phyloP scores from a whole-genome alignment of 2,797 vertebrate genomes.

The Nothura maculosa region DNA sequence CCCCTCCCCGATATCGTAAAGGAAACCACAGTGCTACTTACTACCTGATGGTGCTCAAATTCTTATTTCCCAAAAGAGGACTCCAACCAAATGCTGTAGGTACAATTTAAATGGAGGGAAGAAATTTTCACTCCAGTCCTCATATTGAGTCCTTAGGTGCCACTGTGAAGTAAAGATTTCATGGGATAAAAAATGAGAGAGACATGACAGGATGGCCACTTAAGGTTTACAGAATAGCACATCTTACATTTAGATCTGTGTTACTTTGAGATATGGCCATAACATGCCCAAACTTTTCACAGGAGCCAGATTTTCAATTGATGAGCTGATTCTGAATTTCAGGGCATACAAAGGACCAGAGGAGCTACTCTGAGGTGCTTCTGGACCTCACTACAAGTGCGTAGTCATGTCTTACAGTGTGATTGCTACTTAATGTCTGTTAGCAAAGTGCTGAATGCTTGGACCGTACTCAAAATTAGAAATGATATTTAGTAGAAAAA shows the following conservation, averaged over 20 bases:
- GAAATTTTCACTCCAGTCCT: neutral
- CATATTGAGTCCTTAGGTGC: neutral
- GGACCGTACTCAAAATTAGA: neutral
- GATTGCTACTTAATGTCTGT: neutral
- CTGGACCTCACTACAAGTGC: neutral
- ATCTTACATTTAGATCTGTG: neutral
- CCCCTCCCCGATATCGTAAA: neutral
- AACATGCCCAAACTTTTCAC: neutral
- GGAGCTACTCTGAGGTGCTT: neutral
- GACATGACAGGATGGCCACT: neutral
- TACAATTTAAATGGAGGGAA: neutral
- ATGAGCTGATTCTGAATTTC: neutral
- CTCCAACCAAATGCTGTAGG: neutral
- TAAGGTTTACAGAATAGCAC: neutral
- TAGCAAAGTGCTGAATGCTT: neutral
- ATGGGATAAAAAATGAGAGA: neutral
- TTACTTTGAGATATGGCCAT: neutral
- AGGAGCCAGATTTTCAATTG: neutral
- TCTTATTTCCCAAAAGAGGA: neutral
- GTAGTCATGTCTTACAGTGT: neutral
- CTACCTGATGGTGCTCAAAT: neutral
- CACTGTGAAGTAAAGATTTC: neutral
- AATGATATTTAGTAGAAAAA: neutral
- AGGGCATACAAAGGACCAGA: neutral
- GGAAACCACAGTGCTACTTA: neutral